Evolutionary conservation across 2,888 invertebrate genomes (phyloP), one percentile per base, ranked within the genome.

Genomic region (Prenolepis imparis): DNA sequence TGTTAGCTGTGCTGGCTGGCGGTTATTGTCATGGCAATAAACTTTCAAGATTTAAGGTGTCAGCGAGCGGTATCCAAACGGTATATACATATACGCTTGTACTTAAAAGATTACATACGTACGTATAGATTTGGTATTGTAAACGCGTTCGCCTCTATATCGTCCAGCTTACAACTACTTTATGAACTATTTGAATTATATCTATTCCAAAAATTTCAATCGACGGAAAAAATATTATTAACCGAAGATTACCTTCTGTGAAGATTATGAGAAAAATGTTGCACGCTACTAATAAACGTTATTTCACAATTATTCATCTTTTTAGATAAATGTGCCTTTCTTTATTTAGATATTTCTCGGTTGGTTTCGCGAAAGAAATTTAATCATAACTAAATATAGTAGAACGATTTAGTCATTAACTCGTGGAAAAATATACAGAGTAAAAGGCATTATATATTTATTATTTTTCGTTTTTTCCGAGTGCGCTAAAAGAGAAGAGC

Each of bases 1-100:
- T 91, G 84, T 86, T 85, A 86, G 83, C 68, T 81, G 68, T 75
- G 78, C 41, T 15, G 68, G 68, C 24, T 61, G 74, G 82, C 82
- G 57, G 64, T 88, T 75, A 91, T 88, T 91, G 91, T 90, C 86
- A 86, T 82, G 86, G 84, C 87, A 86, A 91, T 91, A 89, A 83
- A 90, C 86, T 84, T 90, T 82, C 75, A 87, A 83, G 86, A 80
- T 89, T 84, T 55, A 66, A 44, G 70, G 67, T 73, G 83, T 72
- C 68, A 77, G 70, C 64, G 61, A 83, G 66, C 41, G 68, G 70
- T 66, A 85, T 84, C 73, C 24, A 32, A 21, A 28, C 44, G 82
- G 21, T 84, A 36, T 55, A 74, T 82, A 36, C 44, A 73, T 82
- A 41, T 66, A 70, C 55, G 44, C 32, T 70, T 24, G 63, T 84